Percentiles rank a stretch among this genome's conserved stretches.
phyloP scores from a whole-genome alignment of 2,797 vertebrate species.

The Diceros bicornis region DNA sequence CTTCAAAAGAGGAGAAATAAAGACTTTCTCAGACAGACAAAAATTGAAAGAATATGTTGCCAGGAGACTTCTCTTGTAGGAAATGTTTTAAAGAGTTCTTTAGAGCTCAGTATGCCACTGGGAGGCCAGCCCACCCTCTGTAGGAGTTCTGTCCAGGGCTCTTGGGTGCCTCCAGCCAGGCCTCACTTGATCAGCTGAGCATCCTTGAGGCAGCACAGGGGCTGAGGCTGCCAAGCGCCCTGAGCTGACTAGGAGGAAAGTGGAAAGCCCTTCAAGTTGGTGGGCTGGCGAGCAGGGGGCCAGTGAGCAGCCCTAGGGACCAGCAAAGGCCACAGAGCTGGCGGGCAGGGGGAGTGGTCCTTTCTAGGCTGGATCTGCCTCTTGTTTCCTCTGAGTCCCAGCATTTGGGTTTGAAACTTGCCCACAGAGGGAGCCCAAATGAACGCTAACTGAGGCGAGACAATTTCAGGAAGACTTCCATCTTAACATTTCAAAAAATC shows the following conservation, averaged over 20 bases:
- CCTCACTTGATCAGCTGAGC: conserved; percentile 76
- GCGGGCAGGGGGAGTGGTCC: not conserved
- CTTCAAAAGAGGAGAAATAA: not conserved
- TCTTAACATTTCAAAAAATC: conserved; percentile 83
- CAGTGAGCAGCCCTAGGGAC: not conserved
- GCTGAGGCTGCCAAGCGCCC: conserved; percentile 83
- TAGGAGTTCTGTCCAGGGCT: not conserved
- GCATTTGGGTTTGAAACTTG: not conserved
- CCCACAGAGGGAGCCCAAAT: not conserved
- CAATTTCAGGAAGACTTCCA: conserved; percentile 90
- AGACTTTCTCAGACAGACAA: not conserved
- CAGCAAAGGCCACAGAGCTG: rapidly evolving
- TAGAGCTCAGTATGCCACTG: not conserved
- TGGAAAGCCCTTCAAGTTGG: rapidly evolving
- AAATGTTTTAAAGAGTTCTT: not conserved
- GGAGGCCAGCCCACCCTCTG: not conserved
- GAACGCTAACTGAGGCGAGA: not conserved
- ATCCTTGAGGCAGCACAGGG: conserved; percentile 61
- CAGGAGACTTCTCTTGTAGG: not conserved
- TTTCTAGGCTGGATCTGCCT: not conserved
- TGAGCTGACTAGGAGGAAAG: conserved; percentile 76
- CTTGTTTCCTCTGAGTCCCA: too few species aligned
- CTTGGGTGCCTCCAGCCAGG: not conserved
- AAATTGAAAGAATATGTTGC: not conserved
- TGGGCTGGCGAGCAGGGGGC: rapidly evolving